Evolutionary conservation across 2,888 invertebrate genomes (phyloP).

Genomic region (Loripinus fragilis): DNA sequence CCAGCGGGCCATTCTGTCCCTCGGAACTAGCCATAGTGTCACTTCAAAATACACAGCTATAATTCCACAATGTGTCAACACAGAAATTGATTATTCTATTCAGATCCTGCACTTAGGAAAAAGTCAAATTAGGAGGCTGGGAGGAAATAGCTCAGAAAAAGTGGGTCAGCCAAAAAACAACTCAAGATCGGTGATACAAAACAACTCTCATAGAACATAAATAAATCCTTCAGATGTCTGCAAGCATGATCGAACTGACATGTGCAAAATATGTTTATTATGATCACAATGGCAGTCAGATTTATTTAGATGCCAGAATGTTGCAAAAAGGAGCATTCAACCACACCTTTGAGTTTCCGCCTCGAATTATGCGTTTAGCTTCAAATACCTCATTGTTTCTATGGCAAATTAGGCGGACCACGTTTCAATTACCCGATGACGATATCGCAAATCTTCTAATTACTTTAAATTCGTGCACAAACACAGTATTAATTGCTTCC

Average conservation of each 20-base stretch:
- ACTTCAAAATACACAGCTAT: neutral
- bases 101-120: neutral
- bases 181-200: neutral
- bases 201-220: neutral
- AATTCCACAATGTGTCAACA: conserved; percentile 6
- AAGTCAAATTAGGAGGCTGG: neutral
- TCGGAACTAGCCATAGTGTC: conserved; percentile 45
- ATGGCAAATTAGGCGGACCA: too few relatives aligned
- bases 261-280: neutral
- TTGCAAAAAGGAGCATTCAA: conserved; percentile 4
- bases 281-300: conserved; percentile 9
- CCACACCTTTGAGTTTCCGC: conserved; percentile 1
- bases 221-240: neutral
- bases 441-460: neutral
- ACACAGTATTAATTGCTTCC: conserved; percentile 1
- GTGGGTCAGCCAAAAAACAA: neutral
- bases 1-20: conserved; percentile 40
- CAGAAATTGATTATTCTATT: conserved; percentile 6
- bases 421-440: neutral
- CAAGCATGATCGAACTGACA: neutral
- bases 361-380: neutral
- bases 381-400: neutral
- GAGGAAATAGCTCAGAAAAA: neutral
- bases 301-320: neutral
- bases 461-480: neutral